Percentiles rank a stretch among this genome's conserved stretches.
These are phyloP conservation scores for Enteromius thamalakanensis DNA, from an alignment of 2,797 vertebrate species.

Conservation along the genomic window DNA sequence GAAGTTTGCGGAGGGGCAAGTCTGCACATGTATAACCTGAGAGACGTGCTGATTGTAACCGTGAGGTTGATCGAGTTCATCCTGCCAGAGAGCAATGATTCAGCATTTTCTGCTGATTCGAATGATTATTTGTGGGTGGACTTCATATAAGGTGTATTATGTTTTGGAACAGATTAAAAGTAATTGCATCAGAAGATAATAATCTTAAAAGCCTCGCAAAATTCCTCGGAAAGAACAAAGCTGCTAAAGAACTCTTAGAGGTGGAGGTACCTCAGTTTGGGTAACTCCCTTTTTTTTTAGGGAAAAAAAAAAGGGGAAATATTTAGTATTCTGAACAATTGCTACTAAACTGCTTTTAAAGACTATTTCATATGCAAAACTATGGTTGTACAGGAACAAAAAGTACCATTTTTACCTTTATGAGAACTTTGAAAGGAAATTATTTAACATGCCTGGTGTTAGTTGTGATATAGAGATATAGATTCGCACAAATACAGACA, in stretches of 20 bases:
- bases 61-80: neutral
- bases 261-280: neutral
- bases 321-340: neutral
- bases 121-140: neutral
- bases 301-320: neutral
- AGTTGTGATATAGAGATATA: neutral
- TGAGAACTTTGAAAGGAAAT: neutral
- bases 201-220: neutral
- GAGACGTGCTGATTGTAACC: constrained; percentile 1
- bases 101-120: neutral
- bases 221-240: neutral
- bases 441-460: neutral
- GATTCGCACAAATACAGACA: neutral
- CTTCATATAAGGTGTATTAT: neutral
- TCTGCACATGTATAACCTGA: constrained; percentile 30
- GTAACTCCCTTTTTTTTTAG: neutral
- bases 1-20: constrained; percentile 23
- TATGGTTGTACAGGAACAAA: neutral
- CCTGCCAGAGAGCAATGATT: neutral
- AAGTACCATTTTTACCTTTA: neutral
- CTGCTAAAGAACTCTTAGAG: neutral
- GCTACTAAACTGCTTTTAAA: neutral
- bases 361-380: neutral
- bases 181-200: neutral
- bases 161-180: neutral